These are phyloP conservation scores for Imbricaverruca yamaguchii DNA, from an alignment of 2,888 invertebrate genomes.

Conservation along the genomic window DNA sequence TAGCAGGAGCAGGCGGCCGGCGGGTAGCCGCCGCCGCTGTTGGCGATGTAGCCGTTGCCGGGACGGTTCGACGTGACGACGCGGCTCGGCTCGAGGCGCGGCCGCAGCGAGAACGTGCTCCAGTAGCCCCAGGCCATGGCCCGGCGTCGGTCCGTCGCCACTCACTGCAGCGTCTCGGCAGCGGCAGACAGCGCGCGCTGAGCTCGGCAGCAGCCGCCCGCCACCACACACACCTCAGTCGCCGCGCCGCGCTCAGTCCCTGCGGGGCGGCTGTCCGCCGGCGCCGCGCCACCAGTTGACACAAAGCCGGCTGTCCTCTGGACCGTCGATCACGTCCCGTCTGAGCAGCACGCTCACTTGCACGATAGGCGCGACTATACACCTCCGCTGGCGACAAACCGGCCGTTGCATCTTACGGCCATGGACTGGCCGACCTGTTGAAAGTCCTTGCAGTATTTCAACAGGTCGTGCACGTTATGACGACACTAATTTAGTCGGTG, in stretches of 20 bases:
- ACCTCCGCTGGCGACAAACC: too few species aligned
- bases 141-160: not conserved
- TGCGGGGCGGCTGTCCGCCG: not conserved
- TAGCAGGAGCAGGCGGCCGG: not conserved
- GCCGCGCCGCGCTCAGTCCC: not conserved
- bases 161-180: not conserved
- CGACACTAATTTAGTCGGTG: too few species aligned
- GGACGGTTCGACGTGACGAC: not conserved
- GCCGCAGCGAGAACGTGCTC: constrained; percentile 20
- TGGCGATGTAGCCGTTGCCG: constrained; percentile 9
- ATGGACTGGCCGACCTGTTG: too few species aligned
- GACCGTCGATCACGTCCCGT: too few species aligned
- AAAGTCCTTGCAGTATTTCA: too few species aligned
- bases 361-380: too few species aligned
- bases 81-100: not conserved
- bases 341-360: too few species aligned
- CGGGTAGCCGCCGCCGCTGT: not conserved
- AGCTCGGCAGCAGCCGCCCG: not conserved
- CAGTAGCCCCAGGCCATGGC: constrained; percentile 23
- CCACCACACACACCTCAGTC: too few species aligned
- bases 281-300: too few species aligned
- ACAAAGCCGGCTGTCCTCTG: too few species aligned
- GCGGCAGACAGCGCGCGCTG: not conserved
- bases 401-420: too few species aligned
- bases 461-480: too few species aligned